Evolutionary conservation across 2,113 vertebrate genomes (phyloP).

Genomic region (Zosterops borbonicus): DNA sequence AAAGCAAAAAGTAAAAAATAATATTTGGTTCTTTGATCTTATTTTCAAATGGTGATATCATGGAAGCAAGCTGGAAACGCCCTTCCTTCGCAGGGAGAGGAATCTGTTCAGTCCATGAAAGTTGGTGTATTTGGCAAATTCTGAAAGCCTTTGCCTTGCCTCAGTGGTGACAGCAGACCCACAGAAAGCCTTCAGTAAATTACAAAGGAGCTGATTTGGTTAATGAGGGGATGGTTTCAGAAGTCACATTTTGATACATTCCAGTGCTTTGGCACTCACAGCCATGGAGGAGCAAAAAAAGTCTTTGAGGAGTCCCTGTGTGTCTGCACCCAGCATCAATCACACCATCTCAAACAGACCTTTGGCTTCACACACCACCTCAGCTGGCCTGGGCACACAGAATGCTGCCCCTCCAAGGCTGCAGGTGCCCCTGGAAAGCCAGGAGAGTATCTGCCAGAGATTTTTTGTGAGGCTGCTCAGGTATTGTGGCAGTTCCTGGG

Average conservation of each 20-base stretch:
- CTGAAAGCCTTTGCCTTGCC: neutral
- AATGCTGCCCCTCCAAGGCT: neutral
- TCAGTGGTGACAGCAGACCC: neutral
- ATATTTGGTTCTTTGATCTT: neutral
- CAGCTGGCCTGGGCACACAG: neutral
- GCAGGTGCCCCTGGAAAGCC: neutral
- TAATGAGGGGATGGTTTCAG: neutral
- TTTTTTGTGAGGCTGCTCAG: neutral
- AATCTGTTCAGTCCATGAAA: neutral
- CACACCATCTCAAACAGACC: neutral
- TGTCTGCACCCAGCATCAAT: neutral
- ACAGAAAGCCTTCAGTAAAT: neutral
- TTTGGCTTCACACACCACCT: neutral
- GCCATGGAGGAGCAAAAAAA: neutral
- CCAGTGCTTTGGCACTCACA: neutral
- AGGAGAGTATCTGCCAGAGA: neutral
- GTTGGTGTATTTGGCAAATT: neutral
- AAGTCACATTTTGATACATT: neutral
- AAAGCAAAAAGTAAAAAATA: neutral
- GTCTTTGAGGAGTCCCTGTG: neutral
- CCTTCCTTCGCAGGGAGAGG: neutral
- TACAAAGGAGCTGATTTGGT: neutral
- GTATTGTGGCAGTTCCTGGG: neutral
- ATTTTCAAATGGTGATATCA: neutral
- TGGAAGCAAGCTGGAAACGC: neutral